A percentile compares a stretch with the other conserved stretches of the same genome.
These are phyloP conservation scores for Heterotis niloticus DNA, from an alignment of 2,113 vertebrate species.

Conservation along the genomic window DNA sequence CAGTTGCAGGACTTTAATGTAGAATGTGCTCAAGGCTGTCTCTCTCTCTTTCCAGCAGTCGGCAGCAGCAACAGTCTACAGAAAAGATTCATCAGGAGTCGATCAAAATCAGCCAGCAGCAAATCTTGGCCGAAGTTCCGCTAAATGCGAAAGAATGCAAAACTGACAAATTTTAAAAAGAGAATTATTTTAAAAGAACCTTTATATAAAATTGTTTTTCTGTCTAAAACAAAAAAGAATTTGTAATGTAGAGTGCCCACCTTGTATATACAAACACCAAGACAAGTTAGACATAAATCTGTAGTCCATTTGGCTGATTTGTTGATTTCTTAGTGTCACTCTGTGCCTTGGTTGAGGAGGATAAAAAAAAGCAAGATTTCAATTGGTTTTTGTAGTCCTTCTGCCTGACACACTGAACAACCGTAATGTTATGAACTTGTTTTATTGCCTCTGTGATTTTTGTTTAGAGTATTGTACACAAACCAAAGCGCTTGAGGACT, in stretches of 20 bases:
- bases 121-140: conserved; percentile 56
- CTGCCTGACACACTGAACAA: conserved; percentile 37
- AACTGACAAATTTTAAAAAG: conserved; percentile 60
- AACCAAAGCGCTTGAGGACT: conserved; percentile 22
- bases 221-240: conserved; percentile 73
- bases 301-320: conserved; percentile 32
- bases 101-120: conserved; percentile 58
- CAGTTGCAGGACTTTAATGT: background rate
- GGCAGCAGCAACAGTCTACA: conserved; percentile 68
- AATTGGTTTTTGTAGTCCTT: conserved; percentile 19
- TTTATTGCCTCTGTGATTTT: conserved; percentile 34
- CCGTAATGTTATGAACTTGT: conserved; percentile 35
- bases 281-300: conserved; percentile 66
- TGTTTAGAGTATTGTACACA: conserved; percentile 28
- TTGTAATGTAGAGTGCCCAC: conserved; percentile 65
- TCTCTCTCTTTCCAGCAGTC: conserved; percentile 50
- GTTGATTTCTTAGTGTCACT: conserved; percentile 58
- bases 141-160: conserved; percentile 59
- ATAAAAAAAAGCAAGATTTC: conserved; percentile 38
- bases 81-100: conserved; percentile 65
- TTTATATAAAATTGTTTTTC: conserved; percentile 67
- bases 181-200: conserved; percentile 62
- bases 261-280: conserved; percentile 71
- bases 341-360: conserved; percentile 59
- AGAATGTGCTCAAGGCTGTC: background rate